Evolutionary conservation across 2,797 vertebrate species (phyloP), one percentile per base, ranked within the genome.

Genomic region (Malurus leucopterus): DNA sequence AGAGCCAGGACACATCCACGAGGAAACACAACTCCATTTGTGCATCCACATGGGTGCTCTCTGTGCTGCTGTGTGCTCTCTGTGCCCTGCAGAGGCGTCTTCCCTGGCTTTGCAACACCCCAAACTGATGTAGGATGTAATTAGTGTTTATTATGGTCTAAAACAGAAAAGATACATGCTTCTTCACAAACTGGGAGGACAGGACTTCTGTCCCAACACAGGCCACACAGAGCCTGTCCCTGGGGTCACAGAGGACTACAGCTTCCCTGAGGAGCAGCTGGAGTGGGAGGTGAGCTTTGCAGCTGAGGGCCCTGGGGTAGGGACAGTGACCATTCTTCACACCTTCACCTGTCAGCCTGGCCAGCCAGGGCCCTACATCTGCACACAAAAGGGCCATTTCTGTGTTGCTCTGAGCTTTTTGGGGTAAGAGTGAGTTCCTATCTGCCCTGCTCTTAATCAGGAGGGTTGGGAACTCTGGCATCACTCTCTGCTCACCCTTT

Each of bases 1-100:
- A 3, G 53, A 65, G 9, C 17, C 41, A 71, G 64, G 20, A 13
- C 7, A 22, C 8, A 20, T 21, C 19, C 50, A 20, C 14, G 8
- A 19, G 32, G 59, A 26, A 2, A 2, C 23, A 30, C 0, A 0
- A 30, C 40, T 2, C 30, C 18, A 1, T 4, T 3, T 1, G 3
- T 18, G 29, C 54, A 29, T 27, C 23, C 64, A 46, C 1, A 0
- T 4, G 4, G 9, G 11, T 24, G 32, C 7, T 72, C 5, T 19
- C n/a, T 38, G 12, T 43, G 9, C 47, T 54, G 36, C 27, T 36
- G 36, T 36, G 36, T 50, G 32, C 8, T 11, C 29, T 22, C 32
- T 4, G 0, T 2, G 18, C 43, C 53, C 58, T 26, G 11, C 34
- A 69, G 8, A 0, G 0, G 16, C 43, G 10, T 9, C 27, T 70